Percentiles rank a stretch among this genome's conserved stretches.
Conservation (phyloP, 2,113 vertebrate species). For the Psilopogon haemacephalus region DNA sequence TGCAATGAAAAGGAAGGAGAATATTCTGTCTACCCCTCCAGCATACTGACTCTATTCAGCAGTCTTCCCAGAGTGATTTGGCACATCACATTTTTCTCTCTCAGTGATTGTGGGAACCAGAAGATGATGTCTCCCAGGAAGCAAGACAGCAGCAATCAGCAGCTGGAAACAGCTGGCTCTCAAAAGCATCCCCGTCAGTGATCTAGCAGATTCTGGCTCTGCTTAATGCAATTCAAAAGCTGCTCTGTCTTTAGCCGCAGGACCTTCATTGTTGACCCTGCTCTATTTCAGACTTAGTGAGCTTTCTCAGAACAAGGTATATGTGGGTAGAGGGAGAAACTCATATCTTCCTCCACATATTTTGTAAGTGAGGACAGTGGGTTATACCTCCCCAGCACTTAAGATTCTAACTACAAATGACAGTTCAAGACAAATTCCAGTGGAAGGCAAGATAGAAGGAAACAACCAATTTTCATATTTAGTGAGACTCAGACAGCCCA, state of each 20-base stretch:
- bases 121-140: neutral
- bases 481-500: neutral
- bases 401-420: neutral
- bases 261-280: neutral
- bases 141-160: neutral
- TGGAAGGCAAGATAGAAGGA: neutral
- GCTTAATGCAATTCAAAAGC: neutral
- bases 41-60: neutral
- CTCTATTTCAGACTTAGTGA: neutral
- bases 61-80: neutral
- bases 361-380: neutral
- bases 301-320: neutral
- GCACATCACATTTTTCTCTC: neutral
- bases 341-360: neutral
- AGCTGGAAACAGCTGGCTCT: slow-evolving; percentile 35
- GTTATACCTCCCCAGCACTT: neutral
- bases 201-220: neutral
- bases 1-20: neutral
- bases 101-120: neutral
- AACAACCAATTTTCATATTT: neutral
- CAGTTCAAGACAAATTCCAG: neutral
- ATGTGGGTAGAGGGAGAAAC: neutral
- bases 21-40: neutral
- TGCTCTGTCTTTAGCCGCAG: neutral
- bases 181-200: neutral